These are phyloP conservation scores for Drosophila mimetica DNA, from an alignment of 2,888 invertebrate species.

Conservation along the genomic window DNA sequence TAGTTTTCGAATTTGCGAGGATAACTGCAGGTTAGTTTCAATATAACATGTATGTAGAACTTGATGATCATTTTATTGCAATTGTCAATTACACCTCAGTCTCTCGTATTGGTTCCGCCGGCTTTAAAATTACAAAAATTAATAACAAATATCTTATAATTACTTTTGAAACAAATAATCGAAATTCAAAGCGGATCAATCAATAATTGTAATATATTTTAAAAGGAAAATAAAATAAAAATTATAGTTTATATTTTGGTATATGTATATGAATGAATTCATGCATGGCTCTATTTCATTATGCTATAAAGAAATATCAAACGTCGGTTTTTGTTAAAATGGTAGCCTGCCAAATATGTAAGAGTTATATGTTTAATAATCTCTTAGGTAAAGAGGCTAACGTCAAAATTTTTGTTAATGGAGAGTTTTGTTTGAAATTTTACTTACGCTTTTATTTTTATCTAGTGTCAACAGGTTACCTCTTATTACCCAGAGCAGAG, in stretches of 20 bases:
- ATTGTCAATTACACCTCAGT: conserved; percentile 88
- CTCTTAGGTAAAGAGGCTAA: no score
- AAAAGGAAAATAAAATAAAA: conserved; percentile 1
- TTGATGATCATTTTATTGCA: conserved; percentile 12
- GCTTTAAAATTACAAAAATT: conserved; percentile 86
- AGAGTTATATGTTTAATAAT: no score
- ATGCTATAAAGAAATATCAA: not conserved
- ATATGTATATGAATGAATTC: not conserved
- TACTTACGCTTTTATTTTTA: no score
- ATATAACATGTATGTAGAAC: conserved; percentile 5
- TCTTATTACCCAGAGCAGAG: no score
- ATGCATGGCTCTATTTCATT: not conserved
- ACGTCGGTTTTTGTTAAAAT: not conserved
- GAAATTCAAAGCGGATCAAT: conserved; percentile 42
- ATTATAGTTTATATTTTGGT: not conserved
- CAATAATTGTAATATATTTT: conserved; percentile 7
- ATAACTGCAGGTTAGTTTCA: conserved; percentile 44
- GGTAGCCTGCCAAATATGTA: not conserved
- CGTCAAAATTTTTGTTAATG: no score
- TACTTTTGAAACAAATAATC: conserved; percentile 69
- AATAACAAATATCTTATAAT: conserved; percentile 81
- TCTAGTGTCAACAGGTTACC: no score
- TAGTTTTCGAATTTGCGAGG: conserved; percentile 21
- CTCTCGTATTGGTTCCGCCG: conserved; percentile 90
- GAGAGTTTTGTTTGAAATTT: no score